A percentile compares a stretch with the other conserved stretches of the same genome.
phyloP scores from a whole-genome alignment of 2,113 vertebrate species.

The Pavo muticus region DNA sequence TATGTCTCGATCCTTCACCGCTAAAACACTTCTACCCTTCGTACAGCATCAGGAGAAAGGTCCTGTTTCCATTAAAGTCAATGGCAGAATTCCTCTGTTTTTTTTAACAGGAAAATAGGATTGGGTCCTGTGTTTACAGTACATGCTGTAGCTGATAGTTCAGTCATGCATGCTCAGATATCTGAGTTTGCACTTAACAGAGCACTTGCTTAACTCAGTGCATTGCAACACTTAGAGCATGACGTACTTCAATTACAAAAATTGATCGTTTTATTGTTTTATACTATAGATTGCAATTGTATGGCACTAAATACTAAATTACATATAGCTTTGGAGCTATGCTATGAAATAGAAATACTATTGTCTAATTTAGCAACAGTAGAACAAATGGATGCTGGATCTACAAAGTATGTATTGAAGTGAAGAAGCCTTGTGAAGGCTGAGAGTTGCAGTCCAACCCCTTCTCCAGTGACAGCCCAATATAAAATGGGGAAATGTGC shows the following conservation, averaged over 20 bases:
- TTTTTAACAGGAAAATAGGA: not conserved
- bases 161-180: not conserved
- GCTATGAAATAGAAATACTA: not conserved
- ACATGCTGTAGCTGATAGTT: not conserved
- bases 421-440: not conserved
- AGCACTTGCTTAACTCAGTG: not conserved
- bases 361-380: not conserved
- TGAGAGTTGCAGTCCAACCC: not conserved
- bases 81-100: not conserved
- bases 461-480: not conserved
- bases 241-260: not conserved
- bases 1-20: not conserved
- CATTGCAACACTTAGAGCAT: not conserved
- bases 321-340: not conserved
- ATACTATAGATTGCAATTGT: not conserved
- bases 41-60: not conserved
- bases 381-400: not conserved
- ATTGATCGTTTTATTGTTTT: not conserved
- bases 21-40: slow-evolving; percentile 2
- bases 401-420: not conserved
- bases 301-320: not conserved
- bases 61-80: not conserved
- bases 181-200: not conserved
- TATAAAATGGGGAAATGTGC: not conserved
- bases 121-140: not conserved